These are phyloP conservation scores for Gonioctena quinquepunctata DNA, from an alignment of 1,140 invertebrate genomes.

Conservation along the genomic window DNA sequence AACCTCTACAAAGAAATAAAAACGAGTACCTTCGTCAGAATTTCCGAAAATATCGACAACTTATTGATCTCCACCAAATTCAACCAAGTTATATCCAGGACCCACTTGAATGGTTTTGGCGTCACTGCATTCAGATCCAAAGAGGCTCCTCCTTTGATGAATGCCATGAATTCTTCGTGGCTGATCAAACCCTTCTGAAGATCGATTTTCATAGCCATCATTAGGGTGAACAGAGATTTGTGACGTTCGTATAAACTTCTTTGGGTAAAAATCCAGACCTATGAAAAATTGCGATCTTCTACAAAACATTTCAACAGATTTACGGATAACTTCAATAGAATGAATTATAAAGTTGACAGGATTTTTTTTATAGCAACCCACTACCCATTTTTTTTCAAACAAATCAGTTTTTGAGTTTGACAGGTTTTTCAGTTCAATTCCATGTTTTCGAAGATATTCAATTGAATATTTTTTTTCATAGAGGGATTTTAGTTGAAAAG, in stretches of 20 bases:
- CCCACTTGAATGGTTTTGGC: conserved; percentile 94
- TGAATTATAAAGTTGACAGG: no score
- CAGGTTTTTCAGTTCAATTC: no score
- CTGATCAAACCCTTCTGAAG: conserved; percentile 79
- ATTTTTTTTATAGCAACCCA: no score
- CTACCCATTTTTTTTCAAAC: no score
- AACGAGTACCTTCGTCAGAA: conserved; percentile 83
- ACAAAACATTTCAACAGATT: no score
- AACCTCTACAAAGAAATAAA: no score
- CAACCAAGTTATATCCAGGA: conserved; percentile 94
- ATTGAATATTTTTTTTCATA: no score
- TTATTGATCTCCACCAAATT: conserved; percentile 95
- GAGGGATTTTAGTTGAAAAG: no score
- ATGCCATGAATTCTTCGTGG: conserved; percentile 91
- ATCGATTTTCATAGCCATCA: conserved; percentile 95
- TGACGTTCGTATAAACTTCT: conserved; percentile 92
- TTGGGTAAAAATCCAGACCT: conserved; percentile 88
- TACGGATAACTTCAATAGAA: no score
- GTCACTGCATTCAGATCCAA: conserved; percentile 90
- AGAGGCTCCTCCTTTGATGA: conserved; percentile 95
- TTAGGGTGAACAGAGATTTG: conserved; percentile 90
- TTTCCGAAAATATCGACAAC: conserved; percentile 77
- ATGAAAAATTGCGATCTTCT: no score
- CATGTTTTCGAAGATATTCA: no score
- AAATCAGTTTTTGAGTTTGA: no score